phyloP scores from a whole-genome alignment of 1,140 invertebrate species.

The Sipha flava region DNA sequence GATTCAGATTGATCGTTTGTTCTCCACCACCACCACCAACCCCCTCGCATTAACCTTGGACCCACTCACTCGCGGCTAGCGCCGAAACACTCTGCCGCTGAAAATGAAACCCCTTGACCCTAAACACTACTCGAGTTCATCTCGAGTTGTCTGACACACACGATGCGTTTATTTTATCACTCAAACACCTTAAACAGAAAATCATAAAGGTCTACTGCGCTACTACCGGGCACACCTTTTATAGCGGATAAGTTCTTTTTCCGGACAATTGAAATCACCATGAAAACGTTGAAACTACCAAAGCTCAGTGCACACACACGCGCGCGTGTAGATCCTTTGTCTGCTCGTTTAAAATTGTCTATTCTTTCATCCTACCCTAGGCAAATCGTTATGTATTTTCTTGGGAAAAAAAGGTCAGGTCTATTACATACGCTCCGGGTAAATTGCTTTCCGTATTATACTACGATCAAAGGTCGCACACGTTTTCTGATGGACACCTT shows the following conservation, averaged over 20 bases:
- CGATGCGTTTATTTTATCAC: slow-evolving; percentile 1
- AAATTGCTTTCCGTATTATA: slow-evolving; percentile 26
- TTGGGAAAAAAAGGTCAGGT: slow-evolving; percentile 11
- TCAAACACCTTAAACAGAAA: slow-evolving; percentile 20
- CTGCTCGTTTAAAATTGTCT: slow-evolving; percentile 26
- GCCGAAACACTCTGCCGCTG: not conserved
- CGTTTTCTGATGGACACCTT: not conserved
- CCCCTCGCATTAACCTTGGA: not conserved
- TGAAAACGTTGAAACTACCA: slow-evolving; percentile 3
- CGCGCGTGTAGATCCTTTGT: not conserved
- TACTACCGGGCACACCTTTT: slow-evolving; percentile 8
- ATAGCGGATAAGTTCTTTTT: slow-evolving; percentile 9
- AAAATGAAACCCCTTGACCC: not conserved
- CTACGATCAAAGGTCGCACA: slow-evolving; percentile 26
- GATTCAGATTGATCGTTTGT: slow-evolving; percentile 7
- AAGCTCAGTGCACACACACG: not conserved
- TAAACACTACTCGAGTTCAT: not conserved
- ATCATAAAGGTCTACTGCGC: slow-evolving; percentile 15
- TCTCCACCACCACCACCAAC: too few species aligned
- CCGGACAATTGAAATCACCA: slow-evolving; percentile 16
- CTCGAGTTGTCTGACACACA: not conserved
- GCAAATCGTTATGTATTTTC: slow-evolving; percentile 25
- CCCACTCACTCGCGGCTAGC: not conserved
- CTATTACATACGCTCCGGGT: not conserved
- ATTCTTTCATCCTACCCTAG: slow-evolving; percentile 10